A percentile compares a stretch with the other conserved stretches of the same genome.
Evolutionary conservation across 2,113 vertebrate species (phyloP).

Genomic region (Seriola aureovittata): DNA sequence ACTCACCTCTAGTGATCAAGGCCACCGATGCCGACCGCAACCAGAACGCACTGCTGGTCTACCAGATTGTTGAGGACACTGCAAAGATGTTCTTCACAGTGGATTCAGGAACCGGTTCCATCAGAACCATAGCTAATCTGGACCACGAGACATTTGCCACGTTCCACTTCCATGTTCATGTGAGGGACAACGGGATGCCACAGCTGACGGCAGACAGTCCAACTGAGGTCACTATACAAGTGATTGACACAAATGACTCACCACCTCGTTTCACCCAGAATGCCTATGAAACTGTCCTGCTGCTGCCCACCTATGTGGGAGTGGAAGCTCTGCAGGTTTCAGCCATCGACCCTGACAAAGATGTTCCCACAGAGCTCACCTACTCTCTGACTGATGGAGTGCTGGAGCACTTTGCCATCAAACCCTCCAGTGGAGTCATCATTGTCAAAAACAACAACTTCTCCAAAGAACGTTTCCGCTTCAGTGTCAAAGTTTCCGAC

Average conservation of each 20-base stretch:
- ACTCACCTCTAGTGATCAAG: slow-evolving; percentile 91
- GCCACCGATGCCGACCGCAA: slow-evolving; percentile 94
- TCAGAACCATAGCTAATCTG: slow-evolving; percentile 93
- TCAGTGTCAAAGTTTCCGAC: slow-evolving; percentile 93
- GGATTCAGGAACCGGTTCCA: slow-evolving; percentile 95
- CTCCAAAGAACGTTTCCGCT: slow-evolving; percentile 92
- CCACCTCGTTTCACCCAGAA: slow-evolving; percentile 92
- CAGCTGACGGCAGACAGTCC: slow-evolving; percentile 94
- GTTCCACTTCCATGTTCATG: slow-evolving; percentile 95
- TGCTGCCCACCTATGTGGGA: slow-evolving; percentile 93
- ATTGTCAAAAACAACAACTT: slow-evolving; percentile 93
- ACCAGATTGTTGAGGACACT: slow-evolving; percentile 95
- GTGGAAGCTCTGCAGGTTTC: slow-evolving; percentile 93
- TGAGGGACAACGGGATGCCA: slow-evolving; percentile 93
- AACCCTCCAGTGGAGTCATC: slow-evolving; percentile 89
- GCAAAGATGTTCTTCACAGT: slow-evolving; percentile 95
- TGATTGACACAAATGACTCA: slow-evolving; percentile 96
- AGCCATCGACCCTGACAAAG: slow-evolving; percentile 92
- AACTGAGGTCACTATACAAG: slow-evolving; percentile 92
- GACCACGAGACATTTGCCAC: slow-evolving; percentile 93
- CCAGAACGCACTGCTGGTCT: slow-evolving; percentile 94
- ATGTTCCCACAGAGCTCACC: slow-evolving; percentile 89
- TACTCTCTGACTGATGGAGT: slow-evolving; percentile 92
- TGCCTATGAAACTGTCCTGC: slow-evolving; percentile 91
- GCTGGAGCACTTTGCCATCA: slow-evolving; percentile 90